phyloP scores from a whole-genome alignment of 2,888 invertebrate species.

The Isoperla grammatica region DNA sequence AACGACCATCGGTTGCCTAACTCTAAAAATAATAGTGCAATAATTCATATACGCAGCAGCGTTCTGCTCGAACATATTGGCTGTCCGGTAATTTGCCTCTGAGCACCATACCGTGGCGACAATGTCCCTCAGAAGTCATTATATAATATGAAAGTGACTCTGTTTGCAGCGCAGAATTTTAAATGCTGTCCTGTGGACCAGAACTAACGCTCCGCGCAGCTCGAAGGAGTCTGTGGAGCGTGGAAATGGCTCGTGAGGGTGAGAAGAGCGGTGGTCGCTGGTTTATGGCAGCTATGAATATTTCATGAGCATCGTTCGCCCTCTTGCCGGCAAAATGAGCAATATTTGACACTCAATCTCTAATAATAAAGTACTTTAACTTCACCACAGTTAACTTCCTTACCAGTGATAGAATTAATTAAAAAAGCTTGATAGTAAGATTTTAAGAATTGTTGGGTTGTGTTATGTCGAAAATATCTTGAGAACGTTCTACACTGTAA shows the following conservation, averaged over 20 bases:
- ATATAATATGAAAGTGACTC: background rate
- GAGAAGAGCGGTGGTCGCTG: background rate
- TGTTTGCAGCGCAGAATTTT: background rate
- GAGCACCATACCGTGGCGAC: no score
- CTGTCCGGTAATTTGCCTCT: no score
- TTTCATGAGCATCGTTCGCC: slow-evolving; percentile 3
- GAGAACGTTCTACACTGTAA: no score
- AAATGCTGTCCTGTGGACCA: background rate
- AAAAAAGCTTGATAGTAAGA: no score
- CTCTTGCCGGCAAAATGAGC: background rate
- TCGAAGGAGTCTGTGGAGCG: slow-evolving; percentile 5
- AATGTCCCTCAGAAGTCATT: slow-evolving; percentile 15
- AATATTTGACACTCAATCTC: background rate
- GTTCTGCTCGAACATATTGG: no score
- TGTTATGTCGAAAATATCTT: no score
- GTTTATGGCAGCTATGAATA: background rate
- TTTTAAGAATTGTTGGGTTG: no score
- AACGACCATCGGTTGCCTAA: no score
- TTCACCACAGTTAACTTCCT: no score
- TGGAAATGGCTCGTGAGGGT: background rate
- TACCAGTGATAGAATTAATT: no score
- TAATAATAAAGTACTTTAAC: background rate
- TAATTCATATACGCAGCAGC: no score
- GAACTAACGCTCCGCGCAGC: slow-evolving; percentile 3
- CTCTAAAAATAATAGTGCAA: no score